Base-by-base conservation (phyloP, 2,113 vertebrate genomes). In the Aspiorhynchus laticeps region DNA sequence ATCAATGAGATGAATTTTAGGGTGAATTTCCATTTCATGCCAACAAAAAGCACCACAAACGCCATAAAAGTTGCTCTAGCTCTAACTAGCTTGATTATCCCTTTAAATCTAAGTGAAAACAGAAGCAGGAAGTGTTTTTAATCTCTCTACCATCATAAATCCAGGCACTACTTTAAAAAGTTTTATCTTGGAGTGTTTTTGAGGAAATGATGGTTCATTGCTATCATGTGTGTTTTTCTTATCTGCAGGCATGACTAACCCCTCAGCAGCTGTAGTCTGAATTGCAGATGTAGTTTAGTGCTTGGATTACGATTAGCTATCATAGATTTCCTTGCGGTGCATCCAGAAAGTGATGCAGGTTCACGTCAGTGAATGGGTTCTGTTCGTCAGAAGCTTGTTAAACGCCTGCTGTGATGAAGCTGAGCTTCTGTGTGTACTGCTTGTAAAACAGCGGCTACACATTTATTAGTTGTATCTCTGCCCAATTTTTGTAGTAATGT, bases 221-320 rank as follows among this genome's bases (percentile, higher is more conserved):
- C 38, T 81, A 81, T 43, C 9, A 7, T 36, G n/a, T 33, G 63
- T 83, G 15, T 69, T 83, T 83, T 69, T 67, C n/a, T 48, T 19
- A 77, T 83, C 43, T 51, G 7, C 38, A 43, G 36, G 36, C n/a
- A 38, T 61, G 31, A 41, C 33, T 80, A 63, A 61, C 53, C 7
- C 24, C 36, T 31, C 61, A 48, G 63, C 63, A 7, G 9, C 80
- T 24, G 41, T 24, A 33, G 43, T 26, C 17, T 83, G 41, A 83
- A 19, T 33, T 51, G 63, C 80, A 83, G 61, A 67, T 83, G 80
- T 15, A 61, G 80, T 14, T 33, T 26, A 83, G 28, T 31, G n/a
- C 63, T 69, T 83, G 63, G 80, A 83, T 69, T 69, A 31, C 43
- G 17, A 26, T 83, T 48, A 69, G 59, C 56, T 69, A 67, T 83